phyloP scores from a whole-genome alignment of 92 coral and sea anemone species.

The Zoanthus gigantus region DNA sequence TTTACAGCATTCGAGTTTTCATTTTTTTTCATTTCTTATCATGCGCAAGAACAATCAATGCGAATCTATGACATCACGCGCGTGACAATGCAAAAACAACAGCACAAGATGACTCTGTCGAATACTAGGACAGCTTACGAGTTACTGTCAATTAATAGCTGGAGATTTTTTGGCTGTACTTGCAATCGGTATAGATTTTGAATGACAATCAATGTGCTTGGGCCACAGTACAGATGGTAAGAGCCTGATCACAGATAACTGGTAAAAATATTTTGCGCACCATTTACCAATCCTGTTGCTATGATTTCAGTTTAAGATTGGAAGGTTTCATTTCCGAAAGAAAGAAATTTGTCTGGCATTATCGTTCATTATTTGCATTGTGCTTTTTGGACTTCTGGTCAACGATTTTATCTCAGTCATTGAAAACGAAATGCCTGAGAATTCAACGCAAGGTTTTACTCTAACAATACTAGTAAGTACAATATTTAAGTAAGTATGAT shows the following conservation, averaged over 20 bases:
- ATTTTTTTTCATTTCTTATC: not conserved
- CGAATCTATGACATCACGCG: slow-evolving; percentile 66
- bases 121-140: not conserved
- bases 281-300: not conserved
- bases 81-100: slow-evolving; percentile 37
- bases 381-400: slow-evolving; percentile 83
- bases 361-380: slow-evolving; percentile 74
- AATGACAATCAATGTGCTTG: slow-evolving; percentile 47
- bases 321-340: slow-evolving; percentile 87
- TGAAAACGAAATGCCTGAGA: slow-evolving; percentile 91
- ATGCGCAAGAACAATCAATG: slow-evolving; percentile 39
- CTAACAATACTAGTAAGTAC: slow-evolving; percentile 77
- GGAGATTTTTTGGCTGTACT: not conserved
- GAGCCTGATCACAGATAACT: not conserved
- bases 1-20: not conserved
- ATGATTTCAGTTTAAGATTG: slow-evolving; percentile 86
- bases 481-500: too few relatives aligned
- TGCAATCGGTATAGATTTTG: slow-evolving; percentile 10
- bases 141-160: not conserved
- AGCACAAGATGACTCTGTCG: not conserved
- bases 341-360: slow-evolving; percentile 86
- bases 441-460: slow-evolving; percentile 88
- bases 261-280: not conserved
- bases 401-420: slow-evolving; percentile 88
- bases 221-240: slow-evolving; percentile 60